Percentiles rank a stretch among this genome's conserved stretches.
Conservation (phyloP, 2,113 vertebrate species). For the Hippolais icterina region DNA sequence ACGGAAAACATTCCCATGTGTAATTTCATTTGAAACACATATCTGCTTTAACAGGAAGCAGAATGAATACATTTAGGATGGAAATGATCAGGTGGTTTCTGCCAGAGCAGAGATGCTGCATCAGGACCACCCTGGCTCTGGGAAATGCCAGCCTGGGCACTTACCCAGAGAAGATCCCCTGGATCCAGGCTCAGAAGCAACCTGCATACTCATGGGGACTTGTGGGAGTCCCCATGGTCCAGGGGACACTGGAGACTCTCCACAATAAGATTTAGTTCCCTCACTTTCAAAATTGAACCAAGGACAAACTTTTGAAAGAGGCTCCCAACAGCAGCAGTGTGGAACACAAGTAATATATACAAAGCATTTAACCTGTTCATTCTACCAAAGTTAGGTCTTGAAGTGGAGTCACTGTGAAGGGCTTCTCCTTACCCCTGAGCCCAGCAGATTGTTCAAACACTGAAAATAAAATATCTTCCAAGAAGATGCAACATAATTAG, state of each 20-base stretch:
- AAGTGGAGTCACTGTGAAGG: not conserved
- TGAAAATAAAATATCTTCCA: not conserved
- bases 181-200: fast-evolving
- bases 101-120: not conserved
- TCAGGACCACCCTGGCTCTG: not conserved
- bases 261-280: not conserved
- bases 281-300: not conserved
- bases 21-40: not conserved
- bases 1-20: not conserved
- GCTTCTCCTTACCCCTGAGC: not conserved
- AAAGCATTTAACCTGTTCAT: not conserved
- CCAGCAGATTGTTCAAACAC: not conserved
- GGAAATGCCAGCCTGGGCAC: fast-evolving
- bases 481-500: not conserved
- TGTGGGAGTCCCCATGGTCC: fast-evolving
- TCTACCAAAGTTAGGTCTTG: not conserved
- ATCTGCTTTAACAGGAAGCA: not conserved
- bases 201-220: fast-evolving
- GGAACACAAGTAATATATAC: not conserved
- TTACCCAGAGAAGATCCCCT: not conserved
- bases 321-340: not conserved
- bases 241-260: not conserved
- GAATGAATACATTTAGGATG: not conserved
- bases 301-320: not conserved
- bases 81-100: not conserved